Base-by-base conservation (phyloP, 1,140 invertebrate genomes). In the Pentalonia nigronervosa region DNA sequence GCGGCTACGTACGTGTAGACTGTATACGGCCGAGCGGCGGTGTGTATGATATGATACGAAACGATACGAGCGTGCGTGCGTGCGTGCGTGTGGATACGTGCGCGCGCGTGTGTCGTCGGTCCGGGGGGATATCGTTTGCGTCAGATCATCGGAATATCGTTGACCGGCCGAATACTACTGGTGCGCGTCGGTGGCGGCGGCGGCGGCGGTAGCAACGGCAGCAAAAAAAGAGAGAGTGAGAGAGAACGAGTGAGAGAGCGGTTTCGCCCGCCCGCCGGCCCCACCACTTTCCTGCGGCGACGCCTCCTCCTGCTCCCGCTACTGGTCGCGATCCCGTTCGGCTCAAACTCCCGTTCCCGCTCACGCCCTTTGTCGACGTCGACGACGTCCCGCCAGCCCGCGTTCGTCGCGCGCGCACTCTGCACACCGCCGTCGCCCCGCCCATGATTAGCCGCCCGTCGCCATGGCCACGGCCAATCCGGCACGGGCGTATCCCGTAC, bases 91-190 rank as follows among this genome's bases (percentile, higher is more conserved):
- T 36, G 50, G 41, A 41, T 41, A 4, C 41, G 88, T 20, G 88
- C 45, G 88, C 53, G 88, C 36, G 88, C 36, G 88, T 60, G 50
- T 23, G 34, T n/a, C 25, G 30, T n/a, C 47, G 47, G 95, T 95
- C 45, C 95, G 95, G 94, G 94, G 95, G 90, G 95, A 94, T 34
- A 95, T 95, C 45, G 95, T 95, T 95, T 41, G 95, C 94, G 93
- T 95, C 95, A 94, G 95, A 95, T 94, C 95, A 95, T 93, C 93
- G 94, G 60, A 94, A 95, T 94, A 94, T 95, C 93, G 94, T 94
- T 91, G 95, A 94, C 91, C 94, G 94, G 67, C 94, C 94, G 93
- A 94, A 90, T 90, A 90, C 89, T 94, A 36, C 94, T 94, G 94
- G 95, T 94, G 94, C 94, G 94, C 86, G 95, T 94, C 21, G 67